These are phyloP conservation scores for Drosophila robusta DNA, from an alignment of 2,888 invertebrate species.

Conservation along the genomic window DNA sequence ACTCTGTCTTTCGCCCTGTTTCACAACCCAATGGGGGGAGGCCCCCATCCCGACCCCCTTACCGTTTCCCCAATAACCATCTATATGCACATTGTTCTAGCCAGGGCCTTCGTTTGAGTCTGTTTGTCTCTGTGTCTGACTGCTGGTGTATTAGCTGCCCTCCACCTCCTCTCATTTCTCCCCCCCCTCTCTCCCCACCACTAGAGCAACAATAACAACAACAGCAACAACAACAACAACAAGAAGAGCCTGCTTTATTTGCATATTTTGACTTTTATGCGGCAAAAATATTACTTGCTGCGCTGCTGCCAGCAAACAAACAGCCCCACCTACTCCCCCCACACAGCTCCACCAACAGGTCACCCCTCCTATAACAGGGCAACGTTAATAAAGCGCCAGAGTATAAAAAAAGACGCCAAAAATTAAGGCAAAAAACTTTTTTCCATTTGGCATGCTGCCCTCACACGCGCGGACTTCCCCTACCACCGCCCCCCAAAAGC, in stretches of 20 bases:
- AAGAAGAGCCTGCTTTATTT: slow-evolving; percentile 64
- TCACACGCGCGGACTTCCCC: slow-evolving; percentile 27
- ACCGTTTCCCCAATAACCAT: slow-evolving; percentile 1
- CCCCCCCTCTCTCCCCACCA: not conserved
- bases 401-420: slow-evolving; percentile 49
- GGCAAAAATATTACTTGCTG: slow-evolving; percentile 77
- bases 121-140: slow-evolving; percentile 38
- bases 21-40: not conserved
- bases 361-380: slow-evolving; percentile 49
- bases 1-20: slow-evolving; percentile 14
- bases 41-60: not conserved
- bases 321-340: slow-evolving; percentile 23
- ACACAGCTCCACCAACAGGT: slow-evolving; percentile 15
- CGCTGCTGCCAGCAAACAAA: slow-evolving; percentile 73
- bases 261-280: slow-evolving; percentile 77
- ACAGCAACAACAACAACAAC: slow-evolving; percentile 27
- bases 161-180: not conserved
- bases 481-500: not conserved
- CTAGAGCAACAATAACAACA: slow-evolving; percentile 19
- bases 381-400: slow-evolving; percentile 68
- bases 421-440: slow-evolving; percentile 60
- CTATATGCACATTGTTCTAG: slow-evolving; percentile 62
- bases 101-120: slow-evolving; percentile 23
- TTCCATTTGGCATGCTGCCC: slow-evolving; percentile 59
- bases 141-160: slow-evolving; percentile 58